Evolutionary conservation across 2,888 invertebrate genomes (phyloP), one percentile per base, ranked within the genome.

Genomic region (Ochlodes sylvanus): DNA sequence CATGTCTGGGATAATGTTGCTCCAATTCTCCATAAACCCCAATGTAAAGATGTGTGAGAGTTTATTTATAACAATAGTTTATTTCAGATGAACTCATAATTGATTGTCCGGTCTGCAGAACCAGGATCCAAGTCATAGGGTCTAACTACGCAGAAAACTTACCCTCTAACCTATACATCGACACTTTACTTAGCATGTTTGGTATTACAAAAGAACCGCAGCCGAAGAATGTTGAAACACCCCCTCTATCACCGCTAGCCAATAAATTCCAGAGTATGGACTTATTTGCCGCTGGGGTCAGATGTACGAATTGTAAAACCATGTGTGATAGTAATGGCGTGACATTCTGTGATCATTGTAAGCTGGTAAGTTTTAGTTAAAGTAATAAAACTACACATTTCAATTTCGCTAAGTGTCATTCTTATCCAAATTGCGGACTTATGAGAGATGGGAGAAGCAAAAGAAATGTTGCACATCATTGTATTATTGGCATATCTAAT

Each of bases 161-260:
- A n/a, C 96, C 95, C n/a, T 94, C 94, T 9, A 96, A 96, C 80
- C 84, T 95, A 52, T 96, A 96, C 80, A 94, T 96, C 57, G 94
- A 95, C 74, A 95, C 95, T 0, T 83, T 96, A 47, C 86, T 96
- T 1, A 84, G 89, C 62, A 81, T 95, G 55, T 83, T 95, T 14
- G 90, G 92, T 14, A 80, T 86, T 55, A 79, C 71, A 44, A 74
- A 70, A 7, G 68, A 71, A n/a, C 61, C 70, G 12, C 75, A 76
- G 21, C 58, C 73, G 14, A 67, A 21, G 34, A 61, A 0, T 0
- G 60, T 54, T n/a, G 78, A 71, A 4, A 82, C 87, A 0, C 86
- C 89, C 0, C 85, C 87, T 0, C 3, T 73, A 0, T 76, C 84
- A 0, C 79, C 85, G 0, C 38, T 73, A 0, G 56, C 63, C 5